Base-by-base conservation (phyloP, 1,140 invertebrate genomes). In the Brachionus koreanus region DNA sequence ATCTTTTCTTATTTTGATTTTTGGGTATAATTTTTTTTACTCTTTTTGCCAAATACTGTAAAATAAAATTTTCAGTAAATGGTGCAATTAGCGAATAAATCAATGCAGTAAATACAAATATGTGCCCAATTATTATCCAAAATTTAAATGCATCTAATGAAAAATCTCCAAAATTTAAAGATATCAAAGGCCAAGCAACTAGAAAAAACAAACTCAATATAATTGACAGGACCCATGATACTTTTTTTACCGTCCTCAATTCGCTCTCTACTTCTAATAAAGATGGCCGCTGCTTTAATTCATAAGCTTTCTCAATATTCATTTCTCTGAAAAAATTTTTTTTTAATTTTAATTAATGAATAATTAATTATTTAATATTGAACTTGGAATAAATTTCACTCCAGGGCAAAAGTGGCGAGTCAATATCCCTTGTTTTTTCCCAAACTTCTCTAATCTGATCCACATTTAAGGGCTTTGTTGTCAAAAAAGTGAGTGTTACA, bases 351-450 rank as follows among this genome's bases (percentile, higher is more conserved):
- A 16, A 10, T 49, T 25, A 76, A 74, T 61, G 3, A 49, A 39
- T 25, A 39, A 61, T 46, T 16, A 37, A 43, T 19, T 35, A 35
- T 35, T 43, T 42, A 46, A 10, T 57, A 5, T 79, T 84, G n/a
- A n/a, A 88, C 87, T 86, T 86, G 12, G 86, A 84, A 83, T 89
- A 89, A 10, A 86, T 83, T 82, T 89, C 87, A 29, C 87, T 87
- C 89, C 89, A 89, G 0, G 89, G 88, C 52, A 82, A 83, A 2
- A 89, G 84, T 3, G 89, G 89, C 82, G 88, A 89, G 84, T 89
- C 89, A 12, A 89, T 89, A 77, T 89, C 87, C 76, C 89, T 83
- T 4, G 88, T 89, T 63, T 85, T 86, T 76, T 89, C 88, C 89
- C 89, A 89, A 0, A 88, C 85, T 61, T 86, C 86, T 3, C 63